These are phyloP conservation scores for Ascaphus truei DNA, from an alignment of 2,113 vertebrate species.

Conservation along the genomic window DNA sequence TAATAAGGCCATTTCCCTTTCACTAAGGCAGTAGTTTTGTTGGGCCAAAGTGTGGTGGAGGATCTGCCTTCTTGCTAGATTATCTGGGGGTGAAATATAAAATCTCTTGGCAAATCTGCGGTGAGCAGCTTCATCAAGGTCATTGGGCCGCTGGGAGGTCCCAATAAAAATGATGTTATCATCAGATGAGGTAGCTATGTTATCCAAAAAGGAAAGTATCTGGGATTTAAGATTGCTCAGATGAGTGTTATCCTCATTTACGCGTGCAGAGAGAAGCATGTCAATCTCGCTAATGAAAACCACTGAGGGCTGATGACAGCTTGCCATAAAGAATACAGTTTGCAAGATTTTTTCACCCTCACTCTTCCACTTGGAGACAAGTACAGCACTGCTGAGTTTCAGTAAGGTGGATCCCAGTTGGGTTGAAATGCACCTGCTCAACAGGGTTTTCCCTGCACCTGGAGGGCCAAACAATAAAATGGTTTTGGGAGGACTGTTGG, in stretches of 20 bases:
- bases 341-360: slow-evolving; percentile 85
- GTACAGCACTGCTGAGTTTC: slow-evolving; percentile 66
- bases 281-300: slow-evolving; percentile 86
- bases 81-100: slow-evolving; percentile 79
- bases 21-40: slow-evolving; percentile 77
- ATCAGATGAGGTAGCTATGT: slow-evolving; percentile 64
- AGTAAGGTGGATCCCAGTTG: slow-evolving; percentile 86
- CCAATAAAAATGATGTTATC: slow-evolving; percentile 77
- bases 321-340: slow-evolving; percentile 78
- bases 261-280: slow-evolving; percentile 57
- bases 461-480: slow-evolving; percentile 90
- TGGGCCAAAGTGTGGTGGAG: slow-evolving; percentile 77
- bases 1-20: slow-evolving; percentile 77
- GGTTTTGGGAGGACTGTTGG: slow-evolving; percentile 65
- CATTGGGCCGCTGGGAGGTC: slow-evolving; percentile 79
- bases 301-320: slow-evolving; percentile 74
- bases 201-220: slow-evolving; percentile 80
- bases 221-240: slow-evolving; percentile 62
- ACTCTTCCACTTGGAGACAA: slow-evolving; percentile 78
- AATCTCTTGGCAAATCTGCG: slow-evolving; percentile 83
- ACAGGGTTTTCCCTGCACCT: slow-evolving; percentile 79
- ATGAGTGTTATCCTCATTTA: slow-evolving; percentile 43
- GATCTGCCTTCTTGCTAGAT: slow-evolving; percentile 73
- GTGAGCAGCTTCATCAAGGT: slow-evolving; percentile 82
- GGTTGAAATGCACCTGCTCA: slow-evolving; percentile 82